Base-by-base conservation (phyloP, 2,797 vertebrate species). In the Tapera naevia region DNA sequence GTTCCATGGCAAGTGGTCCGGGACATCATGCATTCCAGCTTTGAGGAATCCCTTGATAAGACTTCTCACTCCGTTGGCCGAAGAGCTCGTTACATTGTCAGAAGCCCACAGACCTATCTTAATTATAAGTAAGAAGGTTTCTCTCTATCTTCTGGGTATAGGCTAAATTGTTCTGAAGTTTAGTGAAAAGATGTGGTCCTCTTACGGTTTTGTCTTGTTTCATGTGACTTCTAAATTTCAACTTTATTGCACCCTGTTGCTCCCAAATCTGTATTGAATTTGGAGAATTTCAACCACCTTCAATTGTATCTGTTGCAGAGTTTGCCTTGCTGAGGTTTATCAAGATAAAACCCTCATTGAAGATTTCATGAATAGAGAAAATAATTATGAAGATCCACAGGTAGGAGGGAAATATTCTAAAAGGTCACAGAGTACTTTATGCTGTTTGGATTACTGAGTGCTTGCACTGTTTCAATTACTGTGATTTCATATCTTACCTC, bases 241-340 rank as follows among this genome's bases (percentile, higher is more conserved):
- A 45, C 25, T 43, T 46, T 10, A 82, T 70, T 79, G 48, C 58
- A 69, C 30, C 10, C 39, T 80, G 18, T 25, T 79, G 69, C 75
- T 82, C 10, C 19, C 10, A 64, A 21, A 64, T 78, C 56, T 76
- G 24, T 66, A 39, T 17, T 27, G 43, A 72, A n/a, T 9, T 14
- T 5, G 13, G 28, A 73, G 39, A 22, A 10, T 43, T 45, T 75
- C 58, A 64, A 0, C 58, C 72, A 30, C 23, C 23, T 69, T 58
- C 58, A 24, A 14, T 71, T 93, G 9, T 75, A 11, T 90, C 69
- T 75, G 32, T 92, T 94, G 48, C 96, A 99, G 99, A 97, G 98
- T 99, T 79, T 99, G 99, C 95, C 97, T 99, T 86, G 99, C 99
- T 17, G 99, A 99, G 95, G 98, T 99, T 62, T 99, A 98, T 97